phyloP scores from a whole-genome alignment of 2,113 vertebrate genomes.

The Seriola aureovittata region DNA sequence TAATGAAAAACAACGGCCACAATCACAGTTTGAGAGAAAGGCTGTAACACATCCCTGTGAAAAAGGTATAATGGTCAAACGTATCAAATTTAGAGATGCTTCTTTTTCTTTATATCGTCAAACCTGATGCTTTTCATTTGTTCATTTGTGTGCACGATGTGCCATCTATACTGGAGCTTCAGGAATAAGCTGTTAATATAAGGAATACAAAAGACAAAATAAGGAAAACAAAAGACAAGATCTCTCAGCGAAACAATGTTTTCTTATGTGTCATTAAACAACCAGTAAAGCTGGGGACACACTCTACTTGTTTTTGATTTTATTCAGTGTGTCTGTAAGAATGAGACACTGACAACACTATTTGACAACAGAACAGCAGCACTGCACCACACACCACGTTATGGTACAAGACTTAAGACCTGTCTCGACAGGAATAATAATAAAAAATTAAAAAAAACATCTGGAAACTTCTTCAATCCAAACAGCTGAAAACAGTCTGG shows the following conservation, averaged over 20 bases:
- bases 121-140: background rate
- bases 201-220: too few relatives aligned
- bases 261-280: background rate
- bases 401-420: background rate
- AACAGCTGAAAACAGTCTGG: too few relatives aligned
- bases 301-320: too few relatives aligned
- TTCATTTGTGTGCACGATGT: too few relatives aligned
- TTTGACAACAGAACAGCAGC: background rate
- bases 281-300: background rate
- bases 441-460: background rate
- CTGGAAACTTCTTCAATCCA: background rate
- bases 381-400: background rate
- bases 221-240: background rate
- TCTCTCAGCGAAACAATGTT: background rate
- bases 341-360: background rate
- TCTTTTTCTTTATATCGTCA: background rate
- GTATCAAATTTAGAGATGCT: background rate
- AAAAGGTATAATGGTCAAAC: background rate
- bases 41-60: background rate
- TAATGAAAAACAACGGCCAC: constrained; percentile 3
- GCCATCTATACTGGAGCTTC: background rate
- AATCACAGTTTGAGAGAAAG: background rate
- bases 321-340: background rate
- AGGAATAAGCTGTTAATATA: too few relatives aligned
- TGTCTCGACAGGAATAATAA: background rate